A percentile compares a stretch with the other conserved stretches of the same genome.
phyloP scores from a whole-genome alignment of 2,888 invertebrate species.

The Scaptomyza parva region DNA sequence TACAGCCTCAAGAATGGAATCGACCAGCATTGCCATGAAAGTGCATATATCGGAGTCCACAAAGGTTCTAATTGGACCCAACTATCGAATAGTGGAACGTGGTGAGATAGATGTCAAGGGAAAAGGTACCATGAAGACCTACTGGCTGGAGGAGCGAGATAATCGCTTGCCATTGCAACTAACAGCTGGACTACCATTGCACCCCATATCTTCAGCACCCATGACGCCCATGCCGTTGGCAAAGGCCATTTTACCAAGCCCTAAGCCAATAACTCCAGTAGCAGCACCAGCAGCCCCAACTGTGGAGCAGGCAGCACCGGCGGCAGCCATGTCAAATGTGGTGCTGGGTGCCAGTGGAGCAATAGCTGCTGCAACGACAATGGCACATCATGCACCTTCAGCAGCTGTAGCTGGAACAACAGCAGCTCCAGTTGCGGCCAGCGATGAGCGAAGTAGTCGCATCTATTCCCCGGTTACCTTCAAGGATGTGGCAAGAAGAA shows the following conservation, averaged over 20 bases:
- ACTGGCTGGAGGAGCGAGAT: conserved; percentile 92
- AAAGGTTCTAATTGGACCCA: conserved; percentile 89
- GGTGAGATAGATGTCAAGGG: conserved; percentile 96
- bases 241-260: conserved; percentile 55
- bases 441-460: conserved; percentile 87
- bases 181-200: conserved; percentile 66
- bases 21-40: conserved; percentile 96
- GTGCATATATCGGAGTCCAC: conserved; percentile 97
- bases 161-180: conserved; percentile 86
- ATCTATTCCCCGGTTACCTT: conserved; percentile 94
- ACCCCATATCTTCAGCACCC: conserved; percentile 66
- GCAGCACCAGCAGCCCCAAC: conserved; percentile 27
- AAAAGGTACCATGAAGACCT: conserved; percentile 96
- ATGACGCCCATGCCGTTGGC: conserved; percentile 38
- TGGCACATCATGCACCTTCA: conserved; percentile 52
- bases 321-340: conserved; percentile 48
- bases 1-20: conserved; percentile 96
- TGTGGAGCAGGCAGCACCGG: conserved; percentile 15
- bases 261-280: conserved; percentile 34
- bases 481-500: conserved; percentile 92
- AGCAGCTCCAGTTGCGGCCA: conserved; percentile 2
- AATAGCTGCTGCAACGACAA: conserved; percentile 59
- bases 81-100: conserved; percentile 91
- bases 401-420: conserved; percentile 9
- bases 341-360: conserved; percentile 58